Conservation (phyloP, 2,113 vertebrate genomes). For the Coracopsis vasa region DNA sequence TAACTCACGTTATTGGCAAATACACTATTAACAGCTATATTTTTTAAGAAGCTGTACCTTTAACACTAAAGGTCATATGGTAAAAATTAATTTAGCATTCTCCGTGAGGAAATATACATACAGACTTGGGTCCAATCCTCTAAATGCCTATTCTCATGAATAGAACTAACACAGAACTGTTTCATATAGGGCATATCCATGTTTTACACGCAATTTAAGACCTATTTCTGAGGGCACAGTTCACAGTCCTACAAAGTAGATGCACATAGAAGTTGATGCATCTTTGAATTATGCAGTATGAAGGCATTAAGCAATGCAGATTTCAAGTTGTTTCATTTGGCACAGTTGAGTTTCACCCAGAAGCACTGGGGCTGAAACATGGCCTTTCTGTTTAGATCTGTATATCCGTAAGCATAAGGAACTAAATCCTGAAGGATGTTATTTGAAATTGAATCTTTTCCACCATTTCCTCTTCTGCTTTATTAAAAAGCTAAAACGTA, state of each 20-base stretch:
- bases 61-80: neutral
- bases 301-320: neutral
- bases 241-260: neutral
- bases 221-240: neutral
- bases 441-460: neutral
- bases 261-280: rapidly evolving
- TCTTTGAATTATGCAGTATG: neutral
- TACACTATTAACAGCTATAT: neutral
- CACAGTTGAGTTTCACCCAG: neutral
- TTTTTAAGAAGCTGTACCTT: neutral
- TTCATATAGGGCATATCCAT: neutral
- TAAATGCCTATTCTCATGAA: neutral
- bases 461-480: neutral
- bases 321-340: neutral
- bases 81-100: neutral
- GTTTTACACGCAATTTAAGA: neutral
- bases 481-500: neutral
- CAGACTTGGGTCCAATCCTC: neutral
- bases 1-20: neutral
- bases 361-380: neutral
- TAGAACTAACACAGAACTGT: neutral
- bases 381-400: neutral
- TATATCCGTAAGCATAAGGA: neutral
- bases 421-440: neutral
- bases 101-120: neutral